Conservation (phyloP, 35 echinoderm and acorn worm species). For the Eucidaris tribuloides region DNA sequence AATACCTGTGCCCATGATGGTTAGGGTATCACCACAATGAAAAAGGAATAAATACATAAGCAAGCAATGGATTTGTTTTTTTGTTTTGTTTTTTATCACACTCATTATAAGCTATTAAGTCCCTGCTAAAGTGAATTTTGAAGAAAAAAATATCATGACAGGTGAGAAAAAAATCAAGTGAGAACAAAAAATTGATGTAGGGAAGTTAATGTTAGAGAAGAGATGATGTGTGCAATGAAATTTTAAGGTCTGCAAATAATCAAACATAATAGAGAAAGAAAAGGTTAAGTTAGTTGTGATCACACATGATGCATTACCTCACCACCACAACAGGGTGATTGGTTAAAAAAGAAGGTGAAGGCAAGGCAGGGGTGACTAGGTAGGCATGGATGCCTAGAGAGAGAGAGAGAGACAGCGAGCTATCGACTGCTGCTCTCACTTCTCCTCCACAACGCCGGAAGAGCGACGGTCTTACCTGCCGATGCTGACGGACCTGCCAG, state of each 20-base stretch:
- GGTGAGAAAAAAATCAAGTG: not conserved
- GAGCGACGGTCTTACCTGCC: constrained; percentile 11
- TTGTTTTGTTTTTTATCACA: not conserved
- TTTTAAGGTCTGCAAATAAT: too few relatives aligned
- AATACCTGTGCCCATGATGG: constrained; percentile 12
- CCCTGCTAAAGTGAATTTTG: not conserved
- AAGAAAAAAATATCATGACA: not conserved
- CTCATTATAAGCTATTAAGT: not conserved
- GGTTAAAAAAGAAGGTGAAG: too few relatives aligned
- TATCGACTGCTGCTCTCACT: too few relatives aligned
- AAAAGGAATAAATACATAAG: not conserved
- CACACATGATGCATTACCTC: too few relatives aligned
- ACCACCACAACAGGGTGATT: too few relatives aligned
- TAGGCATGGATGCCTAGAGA: not conserved
- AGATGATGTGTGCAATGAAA: too few relatives aligned
- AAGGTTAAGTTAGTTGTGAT: too few relatives aligned
- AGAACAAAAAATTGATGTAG: too few relatives aligned
- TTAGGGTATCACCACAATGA: not conserved
- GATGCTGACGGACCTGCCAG: not conserved
- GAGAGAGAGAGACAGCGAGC: not conserved
- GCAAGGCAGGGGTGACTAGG: not conserved
- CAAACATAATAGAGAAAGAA: too few relatives aligned
- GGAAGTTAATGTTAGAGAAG: too few relatives aligned
- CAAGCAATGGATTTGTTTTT: not conserved
- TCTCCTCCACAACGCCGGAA: too few relatives aligned